These are phyloP conservation scores for Drosophila mimetica DNA, from an alignment of 2,888 invertebrate species.

Conservation along the genomic window DNA sequence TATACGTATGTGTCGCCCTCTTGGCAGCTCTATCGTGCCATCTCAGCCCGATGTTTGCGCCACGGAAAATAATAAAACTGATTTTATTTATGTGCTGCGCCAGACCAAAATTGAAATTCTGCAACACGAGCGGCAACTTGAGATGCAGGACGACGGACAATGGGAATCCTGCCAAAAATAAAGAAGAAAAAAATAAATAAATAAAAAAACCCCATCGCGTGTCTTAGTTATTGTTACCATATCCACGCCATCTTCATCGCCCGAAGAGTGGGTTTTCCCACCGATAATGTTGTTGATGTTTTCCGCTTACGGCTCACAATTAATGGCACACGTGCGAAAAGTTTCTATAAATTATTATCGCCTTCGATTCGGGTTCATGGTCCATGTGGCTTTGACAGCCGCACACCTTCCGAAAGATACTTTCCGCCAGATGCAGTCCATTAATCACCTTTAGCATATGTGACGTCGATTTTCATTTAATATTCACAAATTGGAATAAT, in stretches of 20 bases:
- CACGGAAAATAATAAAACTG: conserved; percentile 67
- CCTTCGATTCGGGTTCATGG: too few relatives aligned
- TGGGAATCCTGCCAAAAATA: conserved; percentile 8
- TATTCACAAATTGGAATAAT: conserved; percentile 13
- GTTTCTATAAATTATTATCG: conserved; percentile 65
- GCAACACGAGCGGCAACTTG: conserved; percentile 50
- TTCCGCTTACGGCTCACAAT: conserved; percentile 59
- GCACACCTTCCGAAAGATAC: conserved; percentile 12
- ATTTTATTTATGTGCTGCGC: conserved; percentile 74
- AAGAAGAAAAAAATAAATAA: not conserved
- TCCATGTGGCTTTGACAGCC: conserved; percentile 34
- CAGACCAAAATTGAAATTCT: conserved; percentile 71
- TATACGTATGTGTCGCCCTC: conserved; percentile 29
- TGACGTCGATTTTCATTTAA: conserved; percentile 1
- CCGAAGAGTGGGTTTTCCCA: not conserved
- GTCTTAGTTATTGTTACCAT: conserved; percentile 38
- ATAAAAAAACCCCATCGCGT: conserved; percentile 16
- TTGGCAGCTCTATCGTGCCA: conserved; percentile 56
- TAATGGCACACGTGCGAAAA: conserved; percentile 63
- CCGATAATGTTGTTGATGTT: conserved; percentile 52
- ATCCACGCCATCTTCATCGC: conserved; percentile 7
- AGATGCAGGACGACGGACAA: conserved; percentile 2
- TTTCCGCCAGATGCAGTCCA: conserved; percentile 11
- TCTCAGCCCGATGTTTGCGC: conserved; percentile 19
- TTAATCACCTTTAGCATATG: conserved; percentile 23